Evolutionary conservation across 2,888 invertebrate species (phyloP), one percentile per base, ranked within the genome.

Genomic region (Latrodectus hesperus): DNA sequence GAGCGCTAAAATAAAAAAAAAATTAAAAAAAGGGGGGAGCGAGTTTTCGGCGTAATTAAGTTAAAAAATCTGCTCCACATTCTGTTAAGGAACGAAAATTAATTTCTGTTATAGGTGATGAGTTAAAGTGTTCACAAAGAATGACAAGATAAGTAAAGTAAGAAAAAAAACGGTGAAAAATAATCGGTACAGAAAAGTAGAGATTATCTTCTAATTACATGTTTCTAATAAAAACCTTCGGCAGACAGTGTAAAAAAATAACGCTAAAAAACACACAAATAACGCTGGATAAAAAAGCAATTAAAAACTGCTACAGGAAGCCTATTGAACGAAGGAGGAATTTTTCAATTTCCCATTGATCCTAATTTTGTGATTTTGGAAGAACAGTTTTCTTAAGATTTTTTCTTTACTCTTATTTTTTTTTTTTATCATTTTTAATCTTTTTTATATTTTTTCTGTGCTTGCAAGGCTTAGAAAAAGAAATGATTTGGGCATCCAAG

Each of bases 21-120:
- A 76, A 72, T 26, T 14, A 68, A 52, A 79, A 78, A 70, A 76
- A 84, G 51, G 73, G 16, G 38, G 9, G 12, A 26, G 26, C 17
- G 26, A 26, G 64, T 49, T 82, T 60, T 55, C 67, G 52, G n/a
- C 64, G 88, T 88, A 88, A 88, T 88, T 88, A 84, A 84, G 88
- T 88, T 88, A 88, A 83, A 84, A 88, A 88, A 88, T 88, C 88
- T 88, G 73, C 83, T 71, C 65, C 84, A 79, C 72, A 79, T 88
- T 79, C 55, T 55, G 73, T 51, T 68, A 22, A 51, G 71, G 86
- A 72, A 72, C 73, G 70, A 70, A 88, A 88, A 88, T 88, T 88
- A 83, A 88, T 88, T 88, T 88, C 84, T 83, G 79, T 88, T 88
- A 88, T 84, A 76, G 79, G 83, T 88, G 88, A 88, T 88, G 84